A percentile compares a stretch with the other conserved stretches of the same genome.
Conservation (phyloP, 2,113 vertebrate genomes). For the Atractosteus spatula region DNA sequence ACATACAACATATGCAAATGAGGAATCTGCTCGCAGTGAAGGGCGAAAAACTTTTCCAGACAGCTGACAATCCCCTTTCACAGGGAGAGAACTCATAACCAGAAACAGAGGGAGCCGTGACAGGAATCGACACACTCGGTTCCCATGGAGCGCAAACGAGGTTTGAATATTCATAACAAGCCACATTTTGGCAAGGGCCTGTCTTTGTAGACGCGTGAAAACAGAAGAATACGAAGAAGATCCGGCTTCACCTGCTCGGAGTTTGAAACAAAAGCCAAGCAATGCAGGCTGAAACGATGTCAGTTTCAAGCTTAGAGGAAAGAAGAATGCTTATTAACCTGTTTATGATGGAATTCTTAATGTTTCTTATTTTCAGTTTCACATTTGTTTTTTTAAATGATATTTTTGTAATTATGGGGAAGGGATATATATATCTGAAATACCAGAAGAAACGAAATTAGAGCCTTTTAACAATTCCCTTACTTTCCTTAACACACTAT, state of each 20-base stretch:
- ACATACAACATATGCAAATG: conserved; percentile 72
- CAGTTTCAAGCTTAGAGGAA: not conserved
- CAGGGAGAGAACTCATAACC: conserved; percentile 36
- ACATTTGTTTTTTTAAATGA: not conserved
- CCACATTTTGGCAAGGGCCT: conserved; percentile 60
- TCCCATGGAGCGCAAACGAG: conserved; percentile 58
- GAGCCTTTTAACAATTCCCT: too few species aligned
- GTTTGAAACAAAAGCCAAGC: not conserved
- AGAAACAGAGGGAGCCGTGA: conserved; percentile 42
- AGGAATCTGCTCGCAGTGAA: conserved; percentile 56
- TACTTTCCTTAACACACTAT: too few species aligned
- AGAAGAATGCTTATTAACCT: not conserved
- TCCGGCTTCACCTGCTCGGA: conserved; percentile 15
- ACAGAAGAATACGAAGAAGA: conserved; percentile 25
- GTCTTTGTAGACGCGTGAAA: conserved; percentile 50
- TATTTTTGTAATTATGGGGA: too few species aligned
- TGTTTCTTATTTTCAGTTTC: not conserved
- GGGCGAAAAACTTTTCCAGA: conserved; percentile 41
- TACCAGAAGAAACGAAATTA: too few species aligned
- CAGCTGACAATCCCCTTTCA: conserved; percentile 69
- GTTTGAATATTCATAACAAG: conserved; percentile 69
- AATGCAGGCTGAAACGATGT: not conserved
- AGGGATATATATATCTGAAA: too few species aligned
- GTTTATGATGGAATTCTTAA: not conserved
- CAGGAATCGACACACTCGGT: conserved; percentile 45